These are phyloP conservation scores for Drosophila emarginata DNA, from an alignment of 2,888 invertebrate genomes.

Conservation along the genomic window DNA sequence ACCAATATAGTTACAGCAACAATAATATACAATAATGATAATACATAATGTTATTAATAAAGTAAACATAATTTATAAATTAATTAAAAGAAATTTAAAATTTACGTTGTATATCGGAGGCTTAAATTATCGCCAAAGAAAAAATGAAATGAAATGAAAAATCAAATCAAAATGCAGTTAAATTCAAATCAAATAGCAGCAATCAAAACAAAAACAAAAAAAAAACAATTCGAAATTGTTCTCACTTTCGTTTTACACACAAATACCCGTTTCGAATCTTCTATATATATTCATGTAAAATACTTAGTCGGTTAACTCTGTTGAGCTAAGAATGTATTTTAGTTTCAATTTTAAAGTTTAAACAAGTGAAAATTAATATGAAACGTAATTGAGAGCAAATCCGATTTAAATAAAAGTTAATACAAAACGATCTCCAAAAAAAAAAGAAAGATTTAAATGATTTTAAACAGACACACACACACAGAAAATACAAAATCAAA, in stretches of 20 bases:
- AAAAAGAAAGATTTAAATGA: slow-evolving; percentile 41
- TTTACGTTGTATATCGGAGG: slow-evolving; percentile 81
- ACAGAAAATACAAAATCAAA: slow-evolving; percentile 32
- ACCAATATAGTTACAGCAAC: slow-evolving; percentile 32
- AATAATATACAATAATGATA: slow-evolving; percentile 35
- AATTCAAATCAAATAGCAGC: slow-evolving; percentile 28
- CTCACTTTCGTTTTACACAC: not conserved
- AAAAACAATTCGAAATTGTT: slow-evolving; percentile 28
- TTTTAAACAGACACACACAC: slow-evolving; percentile 31
- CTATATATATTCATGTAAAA: not conserved
- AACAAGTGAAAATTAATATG: not conserved
- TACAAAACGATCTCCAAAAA: slow-evolving; percentile 68
- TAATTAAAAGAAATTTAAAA: slow-evolving; percentile 50
- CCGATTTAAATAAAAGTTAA: slow-evolving; percentile 37
- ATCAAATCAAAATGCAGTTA: slow-evolving; percentile 42
- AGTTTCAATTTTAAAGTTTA: not conserved
- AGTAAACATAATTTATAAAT: slow-evolving; percentile 61
- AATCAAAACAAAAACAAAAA: slow-evolving; percentile 27
- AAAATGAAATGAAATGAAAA: slow-evolving; percentile 41
- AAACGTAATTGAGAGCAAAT: slow-evolving; percentile 30
- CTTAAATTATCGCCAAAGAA: slow-evolving; percentile 82
- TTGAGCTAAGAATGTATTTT: not conserved
- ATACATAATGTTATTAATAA: slow-evolving; percentile 25
- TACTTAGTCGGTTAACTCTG: not conserved
- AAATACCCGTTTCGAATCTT: not conserved